These are phyloP conservation scores for Plemyria rubiginata DNA, from an alignment of 2,888 invertebrate genomes.

Conservation along the genomic window DNA sequence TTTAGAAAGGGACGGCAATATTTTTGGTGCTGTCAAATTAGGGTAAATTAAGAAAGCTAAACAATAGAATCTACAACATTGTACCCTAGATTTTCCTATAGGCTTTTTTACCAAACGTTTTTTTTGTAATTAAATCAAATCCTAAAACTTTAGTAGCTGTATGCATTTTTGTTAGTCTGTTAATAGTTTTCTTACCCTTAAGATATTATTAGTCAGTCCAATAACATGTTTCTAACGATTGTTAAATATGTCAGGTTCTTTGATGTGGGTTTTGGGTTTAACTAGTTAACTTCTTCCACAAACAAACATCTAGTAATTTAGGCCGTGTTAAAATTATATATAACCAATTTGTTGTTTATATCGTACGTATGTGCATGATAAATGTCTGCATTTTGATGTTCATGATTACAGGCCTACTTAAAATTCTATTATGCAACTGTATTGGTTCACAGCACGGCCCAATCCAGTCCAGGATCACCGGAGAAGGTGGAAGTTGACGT, in stretches of 20 bases:
- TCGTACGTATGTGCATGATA: conserved; percentile 27
- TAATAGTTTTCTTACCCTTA: too few relatives aligned
- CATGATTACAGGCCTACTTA: background rate
- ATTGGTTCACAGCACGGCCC: conserved; percentile 75
- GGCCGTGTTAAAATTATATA: background rate
- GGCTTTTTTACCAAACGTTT: background rate
- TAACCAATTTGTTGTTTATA: conserved; percentile 13
- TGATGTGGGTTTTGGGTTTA: background rate
- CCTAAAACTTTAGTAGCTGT: background rate
- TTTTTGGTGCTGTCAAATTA: too few relatives aligned
- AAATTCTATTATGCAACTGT: background rate
- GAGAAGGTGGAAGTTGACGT: conserved; percentile 58
- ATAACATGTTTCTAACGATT: too few relatives aligned
- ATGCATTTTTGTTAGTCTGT: background rate
- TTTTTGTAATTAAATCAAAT: background rate
- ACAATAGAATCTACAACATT: too few relatives aligned
- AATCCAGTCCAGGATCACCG: conserved; percentile 88
- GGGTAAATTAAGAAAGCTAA: too few relatives aligned
- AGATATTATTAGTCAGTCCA: too few relatives aligned
- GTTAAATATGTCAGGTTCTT: background rate
- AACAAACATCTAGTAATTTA: background rate
- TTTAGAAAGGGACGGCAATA: too few relatives aligned
- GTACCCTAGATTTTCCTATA: background rate
- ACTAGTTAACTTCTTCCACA: background rate
- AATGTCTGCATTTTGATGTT: conserved; percentile 9